These are phyloP conservation scores for Coboldia fuscipes DNA, from an alignment of 1,140 invertebrate species.

Conservation along the genomic window DNA sequence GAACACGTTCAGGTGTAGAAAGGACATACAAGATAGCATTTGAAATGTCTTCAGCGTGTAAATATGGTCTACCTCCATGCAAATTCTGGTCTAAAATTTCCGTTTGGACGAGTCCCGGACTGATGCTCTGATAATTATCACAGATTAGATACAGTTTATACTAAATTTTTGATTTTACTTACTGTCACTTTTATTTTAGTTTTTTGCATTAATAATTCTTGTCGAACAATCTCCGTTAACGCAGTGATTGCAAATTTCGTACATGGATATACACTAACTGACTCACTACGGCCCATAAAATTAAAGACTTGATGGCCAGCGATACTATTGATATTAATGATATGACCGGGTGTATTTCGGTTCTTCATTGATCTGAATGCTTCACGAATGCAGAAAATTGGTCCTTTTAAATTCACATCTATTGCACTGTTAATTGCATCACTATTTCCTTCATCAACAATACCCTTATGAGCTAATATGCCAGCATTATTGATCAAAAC, in stretches of 20 bases:
- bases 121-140: background rate
- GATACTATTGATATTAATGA: slow-evolving; percentile 1
- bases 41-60: background rate
- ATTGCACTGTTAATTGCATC: slow-evolving; percentile 10
- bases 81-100: no score
- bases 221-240: slow-evolving; percentile 1
- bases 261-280: background rate
- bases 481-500: slow-evolving; percentile 45
- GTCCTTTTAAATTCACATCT: slow-evolving; percentile 39
- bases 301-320: slow-evolving; percentile 2
- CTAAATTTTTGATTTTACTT: no score
- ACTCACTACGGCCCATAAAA: background rate
- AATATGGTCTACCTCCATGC: background rate
- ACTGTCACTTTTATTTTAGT: slow-evolving; percentile 3
- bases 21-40: background rate
- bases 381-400: slow-evolving; percentile 35
- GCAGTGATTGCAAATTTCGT: slow-evolving; percentile 2
- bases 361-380: slow-evolving; percentile 20
- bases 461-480: slow-evolving; percentile 5
- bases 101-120: background rate
- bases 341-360: background rate
- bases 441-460: background rate
- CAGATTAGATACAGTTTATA: no score
- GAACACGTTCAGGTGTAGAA: background rate
- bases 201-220: background rate